A percentile compares a stretch with the other conserved stretches of the same genome.
These are phyloP conservation scores for Scopus umbretta DNA, from an alignment of 2,113 vertebrate genomes.

Conservation along the genomic window DNA sequence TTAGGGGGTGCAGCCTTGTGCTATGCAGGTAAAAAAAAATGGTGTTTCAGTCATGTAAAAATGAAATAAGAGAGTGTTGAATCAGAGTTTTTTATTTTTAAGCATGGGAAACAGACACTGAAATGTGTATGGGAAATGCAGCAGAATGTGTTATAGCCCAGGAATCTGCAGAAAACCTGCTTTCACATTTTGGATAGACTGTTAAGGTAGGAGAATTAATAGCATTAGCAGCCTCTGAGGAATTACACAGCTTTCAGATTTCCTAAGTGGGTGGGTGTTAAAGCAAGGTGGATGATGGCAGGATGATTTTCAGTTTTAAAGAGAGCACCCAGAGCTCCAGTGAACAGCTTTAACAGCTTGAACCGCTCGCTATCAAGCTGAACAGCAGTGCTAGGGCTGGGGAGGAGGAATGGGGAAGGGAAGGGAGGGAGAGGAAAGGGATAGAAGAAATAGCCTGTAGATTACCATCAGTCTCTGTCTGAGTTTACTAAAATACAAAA, in stretches of 20 bases:
- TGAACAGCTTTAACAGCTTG: neutral
- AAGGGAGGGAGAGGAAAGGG: neutral
- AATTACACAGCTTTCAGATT: constrained; percentile 31
- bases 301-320: constrained; percentile 24
- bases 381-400: neutral
- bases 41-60: neutral
- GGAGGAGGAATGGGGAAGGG: neutral
- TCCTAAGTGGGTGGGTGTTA: constrained; percentile 31
- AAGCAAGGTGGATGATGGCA: neutral
- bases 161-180: constrained; percentile 10
- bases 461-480: neutral
- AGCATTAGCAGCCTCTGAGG: constrained; percentile 9
- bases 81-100: constrained; percentile 39
- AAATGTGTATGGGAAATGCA: neutral
- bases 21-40: neutral
- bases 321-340: neutral
- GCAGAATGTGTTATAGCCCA: neutral
- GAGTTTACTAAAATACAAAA: constrained; percentile 24
- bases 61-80: neutral
- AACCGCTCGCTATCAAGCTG: neutral
- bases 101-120: neutral
- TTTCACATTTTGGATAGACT: neutral
- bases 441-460: neutral
- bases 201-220: constrained; percentile 8
- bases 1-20: neutral